A percentile compares a stretch with the other conserved stretches of the same genome.
phyloP scores from a whole-genome alignment of 2,888 invertebrate species.

The Geophilus truncorum region DNA sequence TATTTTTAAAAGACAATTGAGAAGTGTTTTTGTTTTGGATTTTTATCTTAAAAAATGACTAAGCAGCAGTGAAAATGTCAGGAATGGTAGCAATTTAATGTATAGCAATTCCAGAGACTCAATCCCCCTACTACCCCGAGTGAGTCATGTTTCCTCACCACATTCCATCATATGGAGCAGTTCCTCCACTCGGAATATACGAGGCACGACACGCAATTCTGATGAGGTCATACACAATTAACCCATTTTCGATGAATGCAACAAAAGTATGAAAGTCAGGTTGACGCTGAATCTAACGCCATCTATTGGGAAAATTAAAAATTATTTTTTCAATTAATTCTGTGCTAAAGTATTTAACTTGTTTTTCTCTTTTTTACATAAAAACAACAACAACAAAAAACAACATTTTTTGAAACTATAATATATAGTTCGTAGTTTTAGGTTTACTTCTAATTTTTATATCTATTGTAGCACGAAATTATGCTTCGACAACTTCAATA shows the following conservation, averaged over 20 bases:
- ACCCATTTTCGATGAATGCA: background rate
- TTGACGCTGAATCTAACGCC: background rate
- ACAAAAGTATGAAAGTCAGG: background rate
- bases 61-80: background rate
- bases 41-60: background rate
- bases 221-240: background rate
- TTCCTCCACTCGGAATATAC: background rate
- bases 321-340: background rate
- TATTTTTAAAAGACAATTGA: too few relatives aligned
- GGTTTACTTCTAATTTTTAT: too few relatives aligned
- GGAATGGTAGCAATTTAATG: background rate
- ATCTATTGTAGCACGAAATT: too few relatives aligned
- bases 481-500: too few relatives aligned
- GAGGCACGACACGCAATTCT: background rate
- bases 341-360: too few relatives aligned
- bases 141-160: background rate
- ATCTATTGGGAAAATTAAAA: background rate
- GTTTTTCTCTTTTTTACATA: too few relatives aligned
- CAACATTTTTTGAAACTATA: too few relatives aligned
- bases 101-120: background rate
- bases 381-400: too few relatives aligned
- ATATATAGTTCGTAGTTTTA: too few relatives aligned
- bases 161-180: slow-evolving; percentile 4
- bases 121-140: background rate
- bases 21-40: too few relatives aligned